These are phyloP conservation scores for Aphidius colemani DNA, from an alignment of 2,888 invertebrate genomes.

Conservation along the genomic window DNA sequence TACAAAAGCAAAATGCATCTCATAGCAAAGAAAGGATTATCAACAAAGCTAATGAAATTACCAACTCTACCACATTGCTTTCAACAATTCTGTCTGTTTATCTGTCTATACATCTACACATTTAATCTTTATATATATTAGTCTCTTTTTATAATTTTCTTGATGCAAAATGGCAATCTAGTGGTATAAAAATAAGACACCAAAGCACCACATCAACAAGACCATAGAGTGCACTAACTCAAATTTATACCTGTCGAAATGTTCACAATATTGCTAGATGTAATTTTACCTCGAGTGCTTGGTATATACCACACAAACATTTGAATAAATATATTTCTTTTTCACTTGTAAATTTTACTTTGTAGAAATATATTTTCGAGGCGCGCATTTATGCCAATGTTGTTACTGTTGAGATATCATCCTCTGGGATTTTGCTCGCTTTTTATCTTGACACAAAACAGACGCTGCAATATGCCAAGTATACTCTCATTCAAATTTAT, in stretches of 20 bases:
- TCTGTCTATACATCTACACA: too few species aligned
- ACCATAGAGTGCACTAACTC: slow-evolving; percentile 21
- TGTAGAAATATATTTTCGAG: too few species aligned
- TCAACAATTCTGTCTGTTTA: slow-evolving; percentile 24
- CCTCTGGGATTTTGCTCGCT: slow-evolving; percentile 5
- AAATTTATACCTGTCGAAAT: slow-evolving; percentile 8
- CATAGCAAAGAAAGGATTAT: slow-evolving; percentile 27
- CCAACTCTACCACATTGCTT: slow-evolving; percentile 23
- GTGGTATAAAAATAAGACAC: slow-evolving; percentile 4
- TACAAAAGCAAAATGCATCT: slow-evolving; percentile 16
- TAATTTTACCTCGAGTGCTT: slow-evolving; percentile 37
- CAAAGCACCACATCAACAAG: slow-evolving; percentile 12
- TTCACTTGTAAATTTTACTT: too few species aligned
- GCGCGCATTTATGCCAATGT: too few species aligned
- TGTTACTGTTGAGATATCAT: not conserved
- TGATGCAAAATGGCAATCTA: not conserved
- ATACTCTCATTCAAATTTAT: too few species aligned
- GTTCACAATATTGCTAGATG: slow-evolving; percentile 24
- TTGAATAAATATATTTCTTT: too few species aligned
- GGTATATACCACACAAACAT: not conserved
- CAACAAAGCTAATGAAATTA: slow-evolving; percentile 38
- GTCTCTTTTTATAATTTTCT: too few species aligned
- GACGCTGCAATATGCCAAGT: slow-evolving; percentile 19
- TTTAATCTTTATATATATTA: too few species aligned
- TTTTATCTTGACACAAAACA: slow-evolving; percentile 36